Evolutionary conservation across 2,888 invertebrate genomes (phyloP).

Genomic region (Drosophila tripunctata): DNA sequence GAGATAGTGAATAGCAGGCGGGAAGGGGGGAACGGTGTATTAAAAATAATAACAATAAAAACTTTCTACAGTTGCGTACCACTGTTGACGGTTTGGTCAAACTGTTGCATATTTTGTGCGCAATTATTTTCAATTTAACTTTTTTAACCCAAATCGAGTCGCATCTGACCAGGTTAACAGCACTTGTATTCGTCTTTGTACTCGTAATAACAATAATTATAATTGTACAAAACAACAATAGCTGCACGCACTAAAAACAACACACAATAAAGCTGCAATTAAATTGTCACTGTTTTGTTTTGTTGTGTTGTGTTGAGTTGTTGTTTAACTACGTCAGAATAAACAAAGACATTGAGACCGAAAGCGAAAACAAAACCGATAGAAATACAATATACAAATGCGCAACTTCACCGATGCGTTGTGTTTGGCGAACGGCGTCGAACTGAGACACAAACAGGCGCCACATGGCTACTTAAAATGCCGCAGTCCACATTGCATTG

Average conservation of each 20-base stretch:
- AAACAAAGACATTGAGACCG: conserved; percentile 19
- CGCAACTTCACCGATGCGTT: conserved; percentile 11
- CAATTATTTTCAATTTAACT: conserved; percentile 63
- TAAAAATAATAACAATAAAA: conserved; percentile 65
- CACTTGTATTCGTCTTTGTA: conserved; percentile 1
- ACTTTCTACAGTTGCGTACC: conserved; percentile 69
- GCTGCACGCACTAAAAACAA: conserved; percentile 21
- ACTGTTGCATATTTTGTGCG: conserved; percentile 50
- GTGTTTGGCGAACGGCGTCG: conserved; percentile 37
- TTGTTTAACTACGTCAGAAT: conserved; percentile 23
- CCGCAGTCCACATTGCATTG: conserved; percentile 5
- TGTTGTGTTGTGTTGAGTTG: conserved; percentile 6
- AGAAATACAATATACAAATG: neutral
- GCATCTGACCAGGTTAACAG: conserved; percentile 16
- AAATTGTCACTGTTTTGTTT: conserved; percentile 23
- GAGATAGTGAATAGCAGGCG: neutral
- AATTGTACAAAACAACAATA: conserved; percentile 13
- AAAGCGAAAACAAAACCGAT: neutral
- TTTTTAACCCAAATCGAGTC: conserved; percentile 12
- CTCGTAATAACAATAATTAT: conserved; percentile 49
- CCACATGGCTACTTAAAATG: conserved; percentile 41
- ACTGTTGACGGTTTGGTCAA: conserved; percentile 32
- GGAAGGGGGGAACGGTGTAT: conserved; percentile 9
- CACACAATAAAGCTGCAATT: conserved; percentile 14
- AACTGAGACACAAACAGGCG: conserved; percentile 43